Percentiles rank a stretch among this genome's conserved stretches.
These are phyloP conservation scores for Onychomys torridus DNA, from an alignment of 2,797 vertebrate genomes.

Conservation along the genomic window DNA sequence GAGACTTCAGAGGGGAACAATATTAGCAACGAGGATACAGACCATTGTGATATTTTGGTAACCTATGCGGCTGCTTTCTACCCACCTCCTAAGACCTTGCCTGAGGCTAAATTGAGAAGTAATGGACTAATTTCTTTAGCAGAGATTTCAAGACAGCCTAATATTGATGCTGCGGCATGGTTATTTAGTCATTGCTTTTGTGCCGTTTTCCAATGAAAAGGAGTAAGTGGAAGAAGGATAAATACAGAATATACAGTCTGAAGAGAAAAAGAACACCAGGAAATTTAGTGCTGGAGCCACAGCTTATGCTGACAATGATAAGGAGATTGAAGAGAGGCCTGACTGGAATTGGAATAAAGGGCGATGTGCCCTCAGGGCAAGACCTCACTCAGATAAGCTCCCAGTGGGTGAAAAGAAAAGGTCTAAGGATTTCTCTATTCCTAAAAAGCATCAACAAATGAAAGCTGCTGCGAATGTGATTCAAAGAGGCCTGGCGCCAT, in stretches of 20 bases:
- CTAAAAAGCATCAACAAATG: background rate
- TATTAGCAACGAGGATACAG: background rate
- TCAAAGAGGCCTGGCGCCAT: background rate
- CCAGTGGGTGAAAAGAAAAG: background rate
- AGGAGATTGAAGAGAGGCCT: background rate
- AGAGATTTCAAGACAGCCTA: background rate
- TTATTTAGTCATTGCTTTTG: too few species aligned
- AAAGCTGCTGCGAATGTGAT: background rate
- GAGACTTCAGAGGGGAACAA: background rate
- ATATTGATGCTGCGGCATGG: background rate
- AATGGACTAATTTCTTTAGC: background rate
- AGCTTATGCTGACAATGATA: background rate
- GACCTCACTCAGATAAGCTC: background rate
- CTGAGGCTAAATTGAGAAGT: background rate
- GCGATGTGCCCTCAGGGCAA: background rate
- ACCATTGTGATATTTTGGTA: background rate
- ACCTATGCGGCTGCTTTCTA: background rate
- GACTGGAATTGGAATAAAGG: background rate
- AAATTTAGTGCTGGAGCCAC: background rate
- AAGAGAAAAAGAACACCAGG: background rate
- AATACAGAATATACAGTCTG: background rate
- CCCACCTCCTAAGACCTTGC: background rate
- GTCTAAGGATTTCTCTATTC: background rate
- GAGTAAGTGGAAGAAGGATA: too few species aligned
- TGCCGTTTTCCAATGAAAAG: background rate